Percentiles rank a stretch among this genome's conserved stretches.
Conservation (phyloP, 2,888 invertebrate genomes). For the Dione juno region DNA sequence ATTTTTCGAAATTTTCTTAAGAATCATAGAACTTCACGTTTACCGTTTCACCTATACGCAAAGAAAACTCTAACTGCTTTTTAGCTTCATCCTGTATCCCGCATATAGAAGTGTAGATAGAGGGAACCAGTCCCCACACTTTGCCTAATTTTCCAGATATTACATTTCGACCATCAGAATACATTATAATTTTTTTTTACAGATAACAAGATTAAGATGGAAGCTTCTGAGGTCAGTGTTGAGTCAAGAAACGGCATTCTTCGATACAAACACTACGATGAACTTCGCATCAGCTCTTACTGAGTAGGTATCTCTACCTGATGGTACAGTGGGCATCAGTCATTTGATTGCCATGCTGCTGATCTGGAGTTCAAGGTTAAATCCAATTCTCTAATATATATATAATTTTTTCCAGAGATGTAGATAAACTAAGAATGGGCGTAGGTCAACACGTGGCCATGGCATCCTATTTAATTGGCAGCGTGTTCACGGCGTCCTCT, state of each 20-base stretch:
- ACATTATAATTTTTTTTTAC: constrained; percentile 35
- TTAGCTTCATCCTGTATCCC: too few relatives aligned
- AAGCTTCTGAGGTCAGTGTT: constrained; percentile 85
- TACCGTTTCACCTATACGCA: too few relatives aligned
- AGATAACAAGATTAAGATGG: constrained; percentile 84
- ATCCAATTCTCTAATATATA: too few relatives aligned
- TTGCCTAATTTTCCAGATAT: too few relatives aligned
- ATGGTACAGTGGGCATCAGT: not conserved
- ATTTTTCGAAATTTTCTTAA: too few relatives aligned
- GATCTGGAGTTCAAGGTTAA: not conserved
- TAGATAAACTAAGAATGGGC: constrained; percentile 90
- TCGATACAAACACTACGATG: constrained; percentile 86
- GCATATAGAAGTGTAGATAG: too few relatives aligned
- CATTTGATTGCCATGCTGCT: not conserved
- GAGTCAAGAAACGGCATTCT: constrained; percentile 89
- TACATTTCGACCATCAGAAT: too few relatives aligned
- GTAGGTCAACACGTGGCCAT: constrained; percentile 92
- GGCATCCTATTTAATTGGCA: constrained; percentile 87
- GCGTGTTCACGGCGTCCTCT: constrained; percentile 86
- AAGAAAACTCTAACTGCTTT: too few relatives aligned
- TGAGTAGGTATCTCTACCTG: constrained; percentile 84
- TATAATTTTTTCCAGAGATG: constrained; percentile 79
- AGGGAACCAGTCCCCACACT: too few relatives aligned
- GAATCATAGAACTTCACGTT: too few relatives aligned
- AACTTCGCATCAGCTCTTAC: constrained; percentile 88